phyloP scores from a whole-genome alignment of 2,113 vertebrate genomes.

The Macroglossus sobrinus region DNA sequence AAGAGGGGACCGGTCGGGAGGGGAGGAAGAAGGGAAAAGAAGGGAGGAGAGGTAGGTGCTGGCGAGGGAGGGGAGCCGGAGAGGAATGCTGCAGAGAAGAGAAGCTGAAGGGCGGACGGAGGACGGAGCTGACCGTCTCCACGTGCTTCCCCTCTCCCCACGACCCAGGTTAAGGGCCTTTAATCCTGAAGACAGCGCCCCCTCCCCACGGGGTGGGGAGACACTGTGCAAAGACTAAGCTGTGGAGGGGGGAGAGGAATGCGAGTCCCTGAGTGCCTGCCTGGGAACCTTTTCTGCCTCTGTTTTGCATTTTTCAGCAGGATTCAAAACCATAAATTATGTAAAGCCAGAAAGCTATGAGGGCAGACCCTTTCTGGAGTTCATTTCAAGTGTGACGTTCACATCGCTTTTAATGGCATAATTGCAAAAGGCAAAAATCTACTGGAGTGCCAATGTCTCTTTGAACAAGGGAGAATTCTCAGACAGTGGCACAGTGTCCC shows the following conservation, averaged over 20 bases:
- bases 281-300: slow-evolving; percentile 32
- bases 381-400: slow-evolving; percentile 69
- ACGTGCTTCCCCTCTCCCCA: not conserved
- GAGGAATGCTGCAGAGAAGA: not conserved
- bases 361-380: slow-evolving; percentile 64
- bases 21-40: accelerated
- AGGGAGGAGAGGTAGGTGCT: no score
- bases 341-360: slow-evolving; percentile 58
- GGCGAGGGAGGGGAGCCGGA: accelerated
- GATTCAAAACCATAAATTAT: slow-evolving; percentile 69
- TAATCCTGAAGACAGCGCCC: not conserved
- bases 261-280: not conserved
- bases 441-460: slow-evolving; percentile 2
- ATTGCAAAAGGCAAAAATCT: slow-evolving; percentile 56
- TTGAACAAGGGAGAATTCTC: slow-evolving; percentile 19
- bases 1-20: accelerated
- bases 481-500: slow-evolving; percentile 15
- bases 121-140: no score
- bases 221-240: not conserved
- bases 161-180: not conserved
- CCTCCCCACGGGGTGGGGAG: not conserved
- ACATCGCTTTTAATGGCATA: slow-evolving; percentile 62
- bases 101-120: not conserved
- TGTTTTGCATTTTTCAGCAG: slow-evolving; percentile 63
- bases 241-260: not conserved